Evolutionary conservation across 2,888 invertebrate genomes (phyloP), one percentile per base, ranked within the genome.

Genomic region (Homarus gammarus): DNA sequence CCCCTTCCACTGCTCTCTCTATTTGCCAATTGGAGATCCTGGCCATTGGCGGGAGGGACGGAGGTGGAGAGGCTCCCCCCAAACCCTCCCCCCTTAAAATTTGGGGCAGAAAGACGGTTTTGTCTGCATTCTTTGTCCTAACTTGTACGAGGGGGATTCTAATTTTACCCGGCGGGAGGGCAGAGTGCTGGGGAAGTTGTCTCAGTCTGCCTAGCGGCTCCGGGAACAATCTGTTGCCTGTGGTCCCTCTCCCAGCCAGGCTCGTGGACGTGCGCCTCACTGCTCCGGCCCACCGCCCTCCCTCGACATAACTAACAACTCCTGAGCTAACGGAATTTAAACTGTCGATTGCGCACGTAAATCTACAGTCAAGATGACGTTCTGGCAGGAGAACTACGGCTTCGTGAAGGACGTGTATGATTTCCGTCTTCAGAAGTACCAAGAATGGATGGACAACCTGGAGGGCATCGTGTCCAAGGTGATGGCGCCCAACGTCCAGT

Each of bases 201-300:
- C 75, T 90, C 90, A 91, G 91, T 91, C 95, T 97, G 93, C 99
- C 99, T 95, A 98, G 98, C 93, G 99, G 99, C 85, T 99, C 99
- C 94, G 98, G 99, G 12, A 97, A 97, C 98, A 97, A 82, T 64
- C 90, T 82, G 84, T 85, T 73, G 84, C 44, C 84, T 85, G 78
- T 79, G 78, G 70, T 38, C 77, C 51, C 27, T 33, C 68, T 51
- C 40, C 75, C 84, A 15, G 31, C 70, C 70, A 38, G 81, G 73
- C 78, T 44, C 70, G 36, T 44, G 49, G 61, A 64, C 87, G 73
- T 75, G 38, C 64, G 38, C 36, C 18, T 56, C 73, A 31, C 40
- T 44, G n/a, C 56, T 72, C 72, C 70, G 36, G 68, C 49, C 22
- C 84, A 31, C 40, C 44, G 68, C n/a, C 56, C 70, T 33, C 15